Conservation (phyloP, 2,113 vertebrate species). For the Porphyrio hochstetteri region DNA sequence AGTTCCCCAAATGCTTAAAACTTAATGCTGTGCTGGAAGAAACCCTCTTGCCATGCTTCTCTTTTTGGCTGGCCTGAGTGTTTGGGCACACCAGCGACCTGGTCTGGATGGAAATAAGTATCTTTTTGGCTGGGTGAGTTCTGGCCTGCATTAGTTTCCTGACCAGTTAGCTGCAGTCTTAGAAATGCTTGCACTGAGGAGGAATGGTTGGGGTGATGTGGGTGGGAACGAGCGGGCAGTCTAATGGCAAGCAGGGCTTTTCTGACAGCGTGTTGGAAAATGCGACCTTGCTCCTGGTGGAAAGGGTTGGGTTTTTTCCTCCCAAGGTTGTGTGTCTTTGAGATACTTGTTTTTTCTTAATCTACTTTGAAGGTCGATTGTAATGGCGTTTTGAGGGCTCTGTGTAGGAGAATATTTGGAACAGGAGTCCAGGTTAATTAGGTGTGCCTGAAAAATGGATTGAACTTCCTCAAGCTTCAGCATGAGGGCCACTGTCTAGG, state of each 20-base stretch:
- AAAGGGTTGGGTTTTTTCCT: background rate
- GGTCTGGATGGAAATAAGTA: background rate
- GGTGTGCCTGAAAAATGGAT: background rate
- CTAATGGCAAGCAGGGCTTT: background rate
- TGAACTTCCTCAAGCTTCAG: background rate
- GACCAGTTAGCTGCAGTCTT: background rate
- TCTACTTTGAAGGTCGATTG: background rate
- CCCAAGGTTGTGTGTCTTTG: background rate
- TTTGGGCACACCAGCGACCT: background rate
- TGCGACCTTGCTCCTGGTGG: background rate
- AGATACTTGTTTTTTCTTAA: background rate
- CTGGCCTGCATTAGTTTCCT: background rate
- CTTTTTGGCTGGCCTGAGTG: background rate
- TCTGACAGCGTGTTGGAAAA: background rate
- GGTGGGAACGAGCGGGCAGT: background rate
- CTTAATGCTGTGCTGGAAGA: background rate
- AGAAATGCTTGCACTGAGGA: background rate
- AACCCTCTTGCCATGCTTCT: background rate
- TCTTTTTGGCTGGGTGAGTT: background rate
- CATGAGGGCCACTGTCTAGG: background rate
- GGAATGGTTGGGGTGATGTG: background rate
- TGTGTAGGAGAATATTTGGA: background rate
- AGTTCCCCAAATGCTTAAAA: background rate
- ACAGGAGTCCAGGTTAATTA: background rate
- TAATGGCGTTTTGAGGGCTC: background rate